A percentile compares a stretch with the other conserved stretches of the same genome.
Conservation (phyloP, 2,113 vertebrate genomes). For the Takifugu flavidus region DNA sequence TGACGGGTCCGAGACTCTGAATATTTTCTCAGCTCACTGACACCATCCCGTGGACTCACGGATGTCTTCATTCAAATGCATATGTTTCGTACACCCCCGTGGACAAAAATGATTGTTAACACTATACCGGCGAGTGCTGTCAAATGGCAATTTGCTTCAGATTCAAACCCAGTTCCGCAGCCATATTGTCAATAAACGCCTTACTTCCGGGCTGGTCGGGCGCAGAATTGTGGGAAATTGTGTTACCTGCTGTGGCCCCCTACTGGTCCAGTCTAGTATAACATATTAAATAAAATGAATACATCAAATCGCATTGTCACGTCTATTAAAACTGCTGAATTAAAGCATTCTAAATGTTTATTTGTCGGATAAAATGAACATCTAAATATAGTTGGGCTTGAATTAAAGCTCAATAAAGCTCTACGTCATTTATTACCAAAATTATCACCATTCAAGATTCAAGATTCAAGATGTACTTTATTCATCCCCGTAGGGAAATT, state of each 20-base stretch:
- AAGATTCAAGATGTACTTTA: too few species aligned
- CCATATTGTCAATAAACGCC: slow-evolving; percentile 89
- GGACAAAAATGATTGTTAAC: slow-evolving; percentile 1
- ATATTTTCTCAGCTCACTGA: slow-evolving; percentile 70
- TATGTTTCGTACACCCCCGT: slow-evolving; percentile 19
- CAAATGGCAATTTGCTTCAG: slow-evolving; percentile 58
- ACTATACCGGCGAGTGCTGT: slow-evolving; percentile 44
- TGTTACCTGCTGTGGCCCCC: slow-evolving; percentile 14
- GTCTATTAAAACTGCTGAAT: too few species aligned
- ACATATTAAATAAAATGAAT: too few species aligned
- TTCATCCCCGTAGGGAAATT: too few species aligned
- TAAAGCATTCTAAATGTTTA: too few species aligned
- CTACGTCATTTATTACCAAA: too few species aligned
- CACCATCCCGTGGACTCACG: slow-evolving; percentile 66
- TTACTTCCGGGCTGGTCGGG: slow-evolving; percentile 78
- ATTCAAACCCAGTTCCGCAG: slow-evolving; percentile 64
- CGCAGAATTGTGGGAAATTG: slow-evolving; percentile 73
- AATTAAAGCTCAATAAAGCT: too few species aligned
- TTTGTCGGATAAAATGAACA: too few species aligned
- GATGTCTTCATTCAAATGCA: slow-evolving; percentile 78
- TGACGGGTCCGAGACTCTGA: slow-evolving; percentile 68
- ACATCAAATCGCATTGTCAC: too few species aligned
- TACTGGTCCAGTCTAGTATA: slow-evolving; percentile 3
- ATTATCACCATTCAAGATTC: too few species aligned
- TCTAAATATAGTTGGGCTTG: too few species aligned